phyloP scores from a whole-genome alignment of 2,113 vertebrate genomes.

The Melospiza melodia region DNA sequence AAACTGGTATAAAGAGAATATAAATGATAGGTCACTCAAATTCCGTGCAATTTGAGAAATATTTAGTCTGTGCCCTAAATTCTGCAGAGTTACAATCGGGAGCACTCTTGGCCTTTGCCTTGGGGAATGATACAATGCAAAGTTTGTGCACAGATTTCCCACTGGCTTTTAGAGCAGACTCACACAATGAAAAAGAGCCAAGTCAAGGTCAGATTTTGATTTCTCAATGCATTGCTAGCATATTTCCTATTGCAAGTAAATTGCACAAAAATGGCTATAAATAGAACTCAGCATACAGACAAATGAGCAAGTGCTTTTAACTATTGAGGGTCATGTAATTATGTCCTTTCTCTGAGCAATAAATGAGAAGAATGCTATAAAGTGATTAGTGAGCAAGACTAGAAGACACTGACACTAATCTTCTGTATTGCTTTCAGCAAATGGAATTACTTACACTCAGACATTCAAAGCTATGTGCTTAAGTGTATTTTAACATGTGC shows the following conservation, averaged over 20 bases:
- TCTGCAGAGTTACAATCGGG: not conserved
- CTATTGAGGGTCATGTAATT: not conserved
- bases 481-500: not conserved
- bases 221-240: not conserved
- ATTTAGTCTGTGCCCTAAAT: constrained; percentile 36
- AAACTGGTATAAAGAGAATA: not conserved
- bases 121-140: not conserved
- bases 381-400: not conserved
- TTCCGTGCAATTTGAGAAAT: not conserved
- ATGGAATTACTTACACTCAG: not conserved
- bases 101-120: not conserved
- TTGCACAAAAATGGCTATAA: not conserved
- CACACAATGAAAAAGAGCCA: not conserved
- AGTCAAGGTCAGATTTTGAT: not conserved
- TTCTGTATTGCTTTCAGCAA: not conserved
- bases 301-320: not conserved
- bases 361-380: not conserved
- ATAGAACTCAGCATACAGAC: not conserved
- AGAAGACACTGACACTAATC: not conserved
- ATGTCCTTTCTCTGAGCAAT: not conserved
- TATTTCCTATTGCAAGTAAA: not conserved
- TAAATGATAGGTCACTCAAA: not conserved
- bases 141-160: not conserved
- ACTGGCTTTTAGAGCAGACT: not conserved
- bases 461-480: not conserved